phyloP scores from a whole-genome alignment of 1,140 invertebrate genomes.

The Lordiphosa stackelbergi region DNA sequence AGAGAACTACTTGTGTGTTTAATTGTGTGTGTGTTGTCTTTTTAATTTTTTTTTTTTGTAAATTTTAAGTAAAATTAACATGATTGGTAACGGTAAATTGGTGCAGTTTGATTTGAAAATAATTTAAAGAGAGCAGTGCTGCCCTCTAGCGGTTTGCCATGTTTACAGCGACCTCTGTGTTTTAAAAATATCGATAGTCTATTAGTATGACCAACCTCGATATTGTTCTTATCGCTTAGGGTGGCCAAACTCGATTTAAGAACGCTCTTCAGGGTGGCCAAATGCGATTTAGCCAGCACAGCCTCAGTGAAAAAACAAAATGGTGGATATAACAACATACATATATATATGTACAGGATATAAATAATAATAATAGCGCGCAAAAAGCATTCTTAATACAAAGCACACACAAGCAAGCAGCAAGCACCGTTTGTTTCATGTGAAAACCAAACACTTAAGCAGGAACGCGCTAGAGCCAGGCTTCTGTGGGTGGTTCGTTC shows the following conservation, averaged over 20 bases:
- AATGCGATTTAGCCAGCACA: no score
- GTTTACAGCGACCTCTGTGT: no score
- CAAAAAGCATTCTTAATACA: not conserved
- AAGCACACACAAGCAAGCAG: no score
- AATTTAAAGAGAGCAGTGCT: no score
- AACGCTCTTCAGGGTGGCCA: no score
- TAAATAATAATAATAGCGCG: constrained; percentile 9
- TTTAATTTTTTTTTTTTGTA: constrained; percentile 6
- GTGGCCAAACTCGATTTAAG: no score
- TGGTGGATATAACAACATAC: constrained; percentile 19
- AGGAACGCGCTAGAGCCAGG: no score
- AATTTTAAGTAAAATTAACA: not conserved
- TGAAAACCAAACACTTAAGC: not conserved
- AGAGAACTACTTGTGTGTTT: not conserved
- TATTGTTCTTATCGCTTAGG: no score
- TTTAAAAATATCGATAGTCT: no score
- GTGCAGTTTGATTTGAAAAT: not conserved
- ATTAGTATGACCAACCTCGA: no score
- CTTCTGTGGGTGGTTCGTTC: not conserved
- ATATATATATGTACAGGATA: constrained; percentile 10
- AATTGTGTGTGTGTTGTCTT: constrained; percentile 5
- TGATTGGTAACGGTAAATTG: not conserved
- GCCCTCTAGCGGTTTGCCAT: no score
- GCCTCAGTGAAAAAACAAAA: constrained; percentile 21
- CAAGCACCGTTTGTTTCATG: not conserved